Percentiles rank a stretch among this genome's conserved stretches.
phyloP scores from a whole-genome alignment of 2,888 invertebrate genomes.

The Eulithis prunata region DNA sequence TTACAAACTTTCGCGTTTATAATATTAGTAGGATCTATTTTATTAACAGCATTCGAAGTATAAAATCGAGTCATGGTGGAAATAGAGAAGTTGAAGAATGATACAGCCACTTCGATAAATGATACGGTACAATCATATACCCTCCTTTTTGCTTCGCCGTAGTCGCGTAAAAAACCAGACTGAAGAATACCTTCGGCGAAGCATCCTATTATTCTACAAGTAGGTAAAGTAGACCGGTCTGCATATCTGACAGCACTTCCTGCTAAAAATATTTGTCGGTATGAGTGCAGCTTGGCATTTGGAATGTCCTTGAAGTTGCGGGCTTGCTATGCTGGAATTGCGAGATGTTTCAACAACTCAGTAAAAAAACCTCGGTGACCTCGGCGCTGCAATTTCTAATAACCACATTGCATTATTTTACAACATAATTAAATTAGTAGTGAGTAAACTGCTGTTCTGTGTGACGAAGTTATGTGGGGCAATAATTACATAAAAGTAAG shows the following conservation, averaged over 20 bases:
- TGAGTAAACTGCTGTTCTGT: background rate
- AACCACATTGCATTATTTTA: conserved; percentile 6
- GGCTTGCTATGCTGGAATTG: conserved; percentile 29
- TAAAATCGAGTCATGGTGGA: background rate
- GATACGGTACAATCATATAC: too few species aligned
- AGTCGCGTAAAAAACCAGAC: conserved; percentile 7
- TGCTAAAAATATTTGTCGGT: conserved; percentile 39
- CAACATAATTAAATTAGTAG: conserved; percentile 13
- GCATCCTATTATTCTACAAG: conserved; percentile 35
- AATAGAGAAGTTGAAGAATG: background rate
- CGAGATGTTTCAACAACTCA: conserved; percentile 28
- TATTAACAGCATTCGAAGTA: conserved; percentile 6
- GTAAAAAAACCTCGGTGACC: conserved; percentile 24
- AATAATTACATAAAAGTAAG: too few species aligned
- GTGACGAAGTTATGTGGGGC: background rate
- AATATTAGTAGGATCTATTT: too few species aligned
- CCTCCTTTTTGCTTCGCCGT: too few species aligned
- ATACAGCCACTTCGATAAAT: too few species aligned
- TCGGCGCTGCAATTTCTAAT: conserved; percentile 27
- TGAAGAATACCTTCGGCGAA: conserved; percentile 27
- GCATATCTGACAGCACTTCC: conserved; percentile 37
- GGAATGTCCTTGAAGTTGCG: conserved; percentile 37
- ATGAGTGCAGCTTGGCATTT: conserved; percentile 31
- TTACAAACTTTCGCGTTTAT: too few species aligned
- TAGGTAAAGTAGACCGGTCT: conserved; percentile 42